A percentile compares a stretch with the other conserved stretches of the same genome.
Evolutionary conservation across 2,113 vertebrate genomes (phyloP).

Genomic region (Podiceps cristatus): DNA sequence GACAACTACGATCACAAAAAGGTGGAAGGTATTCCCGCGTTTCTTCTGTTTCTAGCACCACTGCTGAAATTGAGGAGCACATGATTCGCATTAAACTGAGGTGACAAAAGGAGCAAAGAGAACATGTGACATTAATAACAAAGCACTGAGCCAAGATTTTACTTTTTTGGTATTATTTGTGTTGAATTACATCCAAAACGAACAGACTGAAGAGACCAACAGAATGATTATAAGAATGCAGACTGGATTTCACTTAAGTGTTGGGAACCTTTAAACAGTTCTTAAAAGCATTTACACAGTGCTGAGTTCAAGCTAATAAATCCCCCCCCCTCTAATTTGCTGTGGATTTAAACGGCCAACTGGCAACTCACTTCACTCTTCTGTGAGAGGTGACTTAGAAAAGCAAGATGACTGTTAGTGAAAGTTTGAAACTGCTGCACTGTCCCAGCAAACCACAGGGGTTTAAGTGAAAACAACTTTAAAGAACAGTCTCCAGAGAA

Average conservation of each 20-base stretch:
- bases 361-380: not conserved
- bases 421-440: not conserved
- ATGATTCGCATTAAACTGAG: not conserved
- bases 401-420: not conserved
- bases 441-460: not conserved
- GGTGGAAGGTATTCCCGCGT: not conserved
- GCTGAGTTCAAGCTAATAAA: not conserved
- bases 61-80: not conserved
- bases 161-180: not conserved
- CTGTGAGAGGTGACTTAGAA: not conserved
- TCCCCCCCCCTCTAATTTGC: not conserved
- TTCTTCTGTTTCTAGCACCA: not conserved
- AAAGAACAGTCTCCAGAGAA: not conserved
- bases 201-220: not conserved
- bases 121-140: not conserved
- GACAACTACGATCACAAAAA: not conserved
- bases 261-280: not conserved
- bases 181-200: not conserved
- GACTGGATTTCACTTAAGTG: not conserved
- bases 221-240: not conserved
- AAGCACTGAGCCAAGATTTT: not conserved
- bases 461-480: not conserved
- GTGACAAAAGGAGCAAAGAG: not conserved
- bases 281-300: not conserved
- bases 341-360: not conserved